Evolutionary conservation across 53 echinoderm and acorn worm species (phyloP).

Genomic region (Crossaster papposus): DNA sequence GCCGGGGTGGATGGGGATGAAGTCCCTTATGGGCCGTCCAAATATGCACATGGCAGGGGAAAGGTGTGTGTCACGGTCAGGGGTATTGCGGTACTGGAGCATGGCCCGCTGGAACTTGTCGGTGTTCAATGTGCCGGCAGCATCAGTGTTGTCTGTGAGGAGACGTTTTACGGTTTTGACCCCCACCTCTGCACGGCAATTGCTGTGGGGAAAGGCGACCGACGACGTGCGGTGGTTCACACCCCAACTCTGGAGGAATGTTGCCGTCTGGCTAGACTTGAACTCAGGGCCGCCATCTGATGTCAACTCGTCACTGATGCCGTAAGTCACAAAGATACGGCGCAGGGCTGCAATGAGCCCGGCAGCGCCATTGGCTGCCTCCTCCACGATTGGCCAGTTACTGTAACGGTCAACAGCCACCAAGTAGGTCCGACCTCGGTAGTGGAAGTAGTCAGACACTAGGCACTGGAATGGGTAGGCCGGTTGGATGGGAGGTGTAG

Average conservation of each 20-base stretch:
- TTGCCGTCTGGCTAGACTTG: conserved; percentile 14
- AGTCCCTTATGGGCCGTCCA: conserved; percentile 63
- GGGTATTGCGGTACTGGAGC: conserved; percentile 69
- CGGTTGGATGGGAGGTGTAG: conserved; percentile 45
- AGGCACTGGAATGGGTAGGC: conserved; percentile 73
- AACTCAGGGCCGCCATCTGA: conserved; percentile 72
- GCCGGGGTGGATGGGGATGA: conserved; percentile 66
- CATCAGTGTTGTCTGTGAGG: conserved; percentile 52
- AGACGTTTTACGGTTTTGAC: conserved; percentile 67
- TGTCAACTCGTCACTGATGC: conserved; percentile 65
- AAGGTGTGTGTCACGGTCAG: conserved; percentile 50
- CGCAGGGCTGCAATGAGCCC: conserved; percentile 61
- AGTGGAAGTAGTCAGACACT: conserved; percentile 67
- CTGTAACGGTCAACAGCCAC: conserved; percentile 57
- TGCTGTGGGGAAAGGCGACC: conserved; percentile 65
- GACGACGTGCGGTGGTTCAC: conserved; percentile 61
- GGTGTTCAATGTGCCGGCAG: conserved; percentile 52
- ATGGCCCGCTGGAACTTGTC: conserved; percentile 64
- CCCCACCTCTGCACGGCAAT: conserved; percentile 65
- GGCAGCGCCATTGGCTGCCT: conserved; percentile 29
- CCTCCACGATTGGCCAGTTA: conserved; percentile 55
- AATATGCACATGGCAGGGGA: conserved; percentile 73
- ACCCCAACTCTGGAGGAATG: conserved; percentile 65
- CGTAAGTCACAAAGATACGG: conserved; percentile 56
- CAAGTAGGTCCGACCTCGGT: conserved; percentile 54